Base-by-base conservation (phyloP, 2,113 vertebrate species). In the Channa argus region DNA sequence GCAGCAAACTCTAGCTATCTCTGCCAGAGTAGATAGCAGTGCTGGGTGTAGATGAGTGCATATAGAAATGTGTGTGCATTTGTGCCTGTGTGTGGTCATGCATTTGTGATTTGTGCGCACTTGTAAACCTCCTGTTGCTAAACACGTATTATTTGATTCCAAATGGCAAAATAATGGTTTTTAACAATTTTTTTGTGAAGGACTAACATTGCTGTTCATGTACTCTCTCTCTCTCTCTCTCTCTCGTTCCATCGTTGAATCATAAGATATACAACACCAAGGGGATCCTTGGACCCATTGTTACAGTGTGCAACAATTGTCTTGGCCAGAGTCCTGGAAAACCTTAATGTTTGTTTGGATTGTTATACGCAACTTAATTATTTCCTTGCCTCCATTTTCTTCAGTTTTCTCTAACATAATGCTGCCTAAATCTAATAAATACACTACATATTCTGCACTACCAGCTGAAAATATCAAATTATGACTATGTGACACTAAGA, bases 311-410 rank as follows among this genome's bases (percentile, higher is more conserved):
- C 77, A 80, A 85, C 87, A 78, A 49, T 69, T 71, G 62, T 84
- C 61, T 91, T 93, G 86, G 84, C 71, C 51, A 64, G 43, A 64
- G 14, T 44, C 50, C 54, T 87, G 80, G 85, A 88, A 92, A 92
- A 80, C 86, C 59, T 64, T 54, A 69, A 69, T 83, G 83, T 86
- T 87, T 83, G 84, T 86, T 90, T 88, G 84, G 81, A 85, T 76
- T 74, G 64, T 75, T 71, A 77, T 69, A 86, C n/a, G 64, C 64
- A 82, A 65, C 63, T 46, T 80, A 83, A 88, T 88, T 52, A 86
- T 89, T 87, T 78, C 77, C 60, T 46, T 86, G 56, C 71, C 69
- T 86, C 44, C 64, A 68, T 11, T 84, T 77, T 74, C 51, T 85
- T 74, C 63, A 44, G 50, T 68, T 83, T 71, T 83, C 50, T 70